phyloP scores from a whole-genome alignment of 92 coral and sea anemone genomes.

The Porites rus region DNA sequence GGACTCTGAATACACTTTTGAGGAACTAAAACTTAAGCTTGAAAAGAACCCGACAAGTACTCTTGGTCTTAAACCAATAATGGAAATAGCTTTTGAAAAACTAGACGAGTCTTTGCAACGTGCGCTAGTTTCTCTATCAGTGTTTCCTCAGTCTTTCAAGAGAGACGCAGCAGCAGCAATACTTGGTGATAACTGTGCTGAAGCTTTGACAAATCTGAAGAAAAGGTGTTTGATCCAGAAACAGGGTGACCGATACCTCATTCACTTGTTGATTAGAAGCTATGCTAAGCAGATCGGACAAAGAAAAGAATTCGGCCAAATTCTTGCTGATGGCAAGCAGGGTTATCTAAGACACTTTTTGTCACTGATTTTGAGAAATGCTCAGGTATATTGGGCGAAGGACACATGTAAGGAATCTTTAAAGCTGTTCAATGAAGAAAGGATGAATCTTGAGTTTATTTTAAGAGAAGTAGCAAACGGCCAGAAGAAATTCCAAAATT shows the following conservation, averaged over 20 bases:
- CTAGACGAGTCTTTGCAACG: not conserved
- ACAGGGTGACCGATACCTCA: not conserved
- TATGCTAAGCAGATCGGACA: not conserved
- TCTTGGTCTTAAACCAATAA: not conserved
- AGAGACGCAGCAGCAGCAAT: slow-evolving; percentile 33
- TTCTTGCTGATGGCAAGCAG: not conserved
- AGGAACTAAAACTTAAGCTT: not conserved
- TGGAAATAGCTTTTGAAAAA: not conserved
- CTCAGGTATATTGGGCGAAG: slow-evolving; percentile 18
- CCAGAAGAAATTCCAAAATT: not conserved
- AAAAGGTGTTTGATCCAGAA: not conserved
- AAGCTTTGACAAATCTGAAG: not conserved
- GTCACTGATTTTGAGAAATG: slow-evolving; percentile 12
- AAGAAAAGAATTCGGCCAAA: not conserved
- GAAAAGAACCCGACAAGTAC: not conserved
- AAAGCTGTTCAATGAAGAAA: slow-evolving; percentile 37
- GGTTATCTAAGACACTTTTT: not conserved
- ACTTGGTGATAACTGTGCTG: not conserved
- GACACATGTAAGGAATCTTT: slow-evolving; percentile 32
- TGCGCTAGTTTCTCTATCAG: slow-evolving; percentile 37
- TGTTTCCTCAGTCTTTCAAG: slow-evolving; percentile 36
- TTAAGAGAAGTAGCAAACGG: not conserved
- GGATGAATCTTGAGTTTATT: slow-evolving; percentile 26
- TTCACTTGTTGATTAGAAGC: slow-evolving; percentile 4
- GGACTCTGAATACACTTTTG: not conserved